Base-by-base conservation (phyloP, 2,113 vertebrate species). In the Theristicus caerulescens region DNA sequence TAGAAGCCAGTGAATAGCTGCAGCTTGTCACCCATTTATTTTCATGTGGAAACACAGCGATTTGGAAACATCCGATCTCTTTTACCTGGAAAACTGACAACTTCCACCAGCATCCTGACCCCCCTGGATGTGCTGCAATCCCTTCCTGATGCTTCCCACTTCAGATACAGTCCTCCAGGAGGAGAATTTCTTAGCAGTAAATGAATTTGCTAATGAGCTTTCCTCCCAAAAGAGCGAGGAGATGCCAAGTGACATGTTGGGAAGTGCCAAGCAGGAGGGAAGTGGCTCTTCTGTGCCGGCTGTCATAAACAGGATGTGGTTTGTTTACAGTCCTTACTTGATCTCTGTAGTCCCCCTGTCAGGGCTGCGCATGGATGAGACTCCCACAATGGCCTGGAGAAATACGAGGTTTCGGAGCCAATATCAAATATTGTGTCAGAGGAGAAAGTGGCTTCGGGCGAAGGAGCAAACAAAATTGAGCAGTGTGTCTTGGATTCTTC, bases 381-480 rank as follows among this genome's bases (percentile, higher is more conserved):
- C 73, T 95, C 81, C 80, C 3, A 1, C 91, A 11, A 79, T 87
- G 90, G 92, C 95, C 81, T 61, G 58, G 64, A 93, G 92, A 72
- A 94, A 70, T 44, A 36, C 0, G 15, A 65, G 65, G 76, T 57
- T 95, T 86, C 83, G 55, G 79, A 96, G 70, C 77, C 86, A 86
- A 93, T 78, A 79, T 85, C 66, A 61, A 82, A 87, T 92, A 34
- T 82, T 70, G 78, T 82, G 70, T 77, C 67, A 66, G 92, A 93
- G 74, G 51, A 86, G 92, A 88, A 88, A 90, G 81, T 47, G 84
- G 95, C 96, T 93, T 79, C 11, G 0, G 93, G 93, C 87, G 0
- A 95, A 71, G 82, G 61, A 96, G 90, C 88, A 95, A 93, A 95
- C 83, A 89, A 87, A 95, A 96, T 97, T 94, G 96, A 96, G 91